These are phyloP conservation scores for Ricordea florida DNA, from an alignment of 92 coral and sea anemone genomes.

Conservation along the genomic window DNA sequence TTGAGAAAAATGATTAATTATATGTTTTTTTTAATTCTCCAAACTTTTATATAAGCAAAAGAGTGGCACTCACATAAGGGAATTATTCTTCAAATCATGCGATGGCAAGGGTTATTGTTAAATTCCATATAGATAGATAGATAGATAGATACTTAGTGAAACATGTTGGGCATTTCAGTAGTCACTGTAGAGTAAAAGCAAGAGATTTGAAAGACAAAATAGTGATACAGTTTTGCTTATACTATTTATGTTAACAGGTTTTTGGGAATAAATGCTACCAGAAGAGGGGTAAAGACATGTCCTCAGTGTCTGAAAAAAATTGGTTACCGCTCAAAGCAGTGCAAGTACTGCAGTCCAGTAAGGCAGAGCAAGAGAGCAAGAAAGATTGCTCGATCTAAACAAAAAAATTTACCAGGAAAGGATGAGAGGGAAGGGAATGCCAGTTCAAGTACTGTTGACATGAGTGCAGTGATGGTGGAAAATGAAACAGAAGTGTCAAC, in stretches of 20 bases:
- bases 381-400: slow-evolving; percentile 6
- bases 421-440: background rate
- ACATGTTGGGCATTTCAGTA: too few species aligned
- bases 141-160: too few species aligned
- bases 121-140: too few species aligned
- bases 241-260: slow-evolving; percentile 40
- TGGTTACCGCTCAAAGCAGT: slow-evolving; percentile 92
- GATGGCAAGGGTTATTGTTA: too few species aligned
- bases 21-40: too few species aligned
- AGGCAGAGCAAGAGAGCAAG: slow-evolving; percentile 48
- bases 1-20: too few species aligned
- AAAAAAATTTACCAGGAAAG: slow-evolving; percentile 18
- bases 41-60: too few species aligned
- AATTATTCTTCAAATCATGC: too few species aligned
- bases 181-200: background rate
- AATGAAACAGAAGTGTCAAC: slow-evolving; percentile 70
- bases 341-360: slow-evolving; percentile 84
- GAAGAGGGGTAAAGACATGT: slow-evolving; percentile 95
- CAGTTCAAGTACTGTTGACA: slow-evolving; percentile 6
- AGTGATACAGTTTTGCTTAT: background rate
- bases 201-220: background rate
- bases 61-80: too few species aligned
- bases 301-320: slow-evolving; percentile 82
- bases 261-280: slow-evolving; percentile 85
- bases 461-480: slow-evolving; percentile 46